Evolutionary conservation across 2,113 vertebrate species (phyloP), one percentile per base, ranked within the genome.

Genomic region (Prietella phreatophila): DNA sequence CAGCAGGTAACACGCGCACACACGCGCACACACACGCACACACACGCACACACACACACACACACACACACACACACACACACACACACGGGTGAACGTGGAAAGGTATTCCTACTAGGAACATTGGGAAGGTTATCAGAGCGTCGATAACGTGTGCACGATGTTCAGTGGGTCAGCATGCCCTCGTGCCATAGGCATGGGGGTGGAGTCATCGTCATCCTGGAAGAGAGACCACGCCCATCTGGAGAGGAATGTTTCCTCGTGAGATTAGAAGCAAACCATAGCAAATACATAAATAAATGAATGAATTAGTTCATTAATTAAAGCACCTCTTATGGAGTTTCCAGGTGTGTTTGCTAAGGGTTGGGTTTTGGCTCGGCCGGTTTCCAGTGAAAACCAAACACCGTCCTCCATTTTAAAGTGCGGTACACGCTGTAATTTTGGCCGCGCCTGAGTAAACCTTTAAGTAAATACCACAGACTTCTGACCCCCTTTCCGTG

Each of bases 1-100:
- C 95, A 80, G 93, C 88, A 71, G 97, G 96, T 97, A 96, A 0
- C 96, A 76, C 8, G 14, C 27, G 53, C 75, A 55, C 20, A 61
- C 22, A 33, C 22, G 39, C 19, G 20, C 63, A 50, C 25, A 30
- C 65, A 67, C 61, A 63, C 65, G 58, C 33, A 81, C 61, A 87
- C 27, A 85, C 42, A 6, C 42, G 0, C 42, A 47, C 42, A 47
- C 42, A 47, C 82, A 84, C 53, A 69, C 42, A 55, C 39, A 39
- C n/a, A n/a, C n/a, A 67, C 61, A 63, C 65, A 67, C 33, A 81
- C 61, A 87, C 27, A 85, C 42, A 42, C 42, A 42, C 42, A 42
- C 42, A 42, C 42, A 42, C 82, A 84, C 53, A 69, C 42, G 36
- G 27, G 25, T 58, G 67, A 33, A 22, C 17, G 19, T 63, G 1